Evolutionary conservation across 2,113 vertebrate genomes (phyloP), one percentile per base, ranked within the genome.

Genomic region (Semnornis frantzii): DNA sequence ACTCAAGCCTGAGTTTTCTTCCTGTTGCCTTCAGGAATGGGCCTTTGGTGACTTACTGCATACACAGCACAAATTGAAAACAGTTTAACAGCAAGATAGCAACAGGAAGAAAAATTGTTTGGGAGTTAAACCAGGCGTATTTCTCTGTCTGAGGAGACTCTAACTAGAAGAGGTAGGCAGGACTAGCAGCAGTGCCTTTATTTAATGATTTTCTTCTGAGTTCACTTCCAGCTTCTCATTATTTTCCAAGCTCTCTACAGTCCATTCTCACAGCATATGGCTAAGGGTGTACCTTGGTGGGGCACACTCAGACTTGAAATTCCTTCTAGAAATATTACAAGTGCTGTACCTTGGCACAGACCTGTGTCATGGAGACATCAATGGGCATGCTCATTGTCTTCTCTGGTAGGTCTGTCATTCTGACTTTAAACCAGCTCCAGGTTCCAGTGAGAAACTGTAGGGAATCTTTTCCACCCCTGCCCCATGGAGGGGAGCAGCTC

Each of bases 241-340:
- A 25, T 33, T 77, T 82, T 42, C 30, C 70, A 76, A 8, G 33
- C 23, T 85, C 75, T 68, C 28, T 68, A 54, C 65, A 58, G 42
- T 27, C 30, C 33, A 9, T 50, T 72, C 48, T 20, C 54, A 31
- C 58, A 52, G 64, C 59, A 65, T 19, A 48, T 74, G 66, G 23
- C 25, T 9, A 7, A 16, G 12, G n/a, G n/a, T 10, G 6, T 24
- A 39, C 59, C 28, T 28, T 1, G 0, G 17, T 6, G 5, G 20
- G 21, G 8, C 31, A 55, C 20, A 7, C 27, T 46, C 3, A 0
- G 42, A n/a, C 17, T 69, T 59, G 34, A 14, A n/a, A 15, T 12
- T 73, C 55, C 55, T 70, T n/a, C 59, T 59, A 28, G 81, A 58
- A 42, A 82, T n/a, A 21, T 31, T 28, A 39, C 3, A 1, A 15